phyloP scores from a whole-genome alignment of 1,140 invertebrate genomes.

The Nephila pilipes region DNA sequence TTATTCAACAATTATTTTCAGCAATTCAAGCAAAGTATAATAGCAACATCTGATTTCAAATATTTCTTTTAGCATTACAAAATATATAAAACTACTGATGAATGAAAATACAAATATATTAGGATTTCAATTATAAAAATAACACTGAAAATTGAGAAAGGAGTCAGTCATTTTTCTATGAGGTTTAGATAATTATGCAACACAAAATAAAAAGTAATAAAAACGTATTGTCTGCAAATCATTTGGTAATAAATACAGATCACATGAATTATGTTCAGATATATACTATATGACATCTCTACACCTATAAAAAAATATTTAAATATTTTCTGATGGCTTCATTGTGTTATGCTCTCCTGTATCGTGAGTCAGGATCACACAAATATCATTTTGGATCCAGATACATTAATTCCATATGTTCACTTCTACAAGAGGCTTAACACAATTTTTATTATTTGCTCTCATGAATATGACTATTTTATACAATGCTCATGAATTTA shows the following conservation, averaged over 20 bases:
- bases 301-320: not conserved
- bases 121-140: not conserved
- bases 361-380: not conserved
- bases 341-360: not conserved
- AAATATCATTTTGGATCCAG: not conserved
- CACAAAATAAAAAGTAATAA: not conserved
- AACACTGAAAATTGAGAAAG: not conserved
- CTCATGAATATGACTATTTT: conserved; percentile 47
- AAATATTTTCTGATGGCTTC: not conserved
- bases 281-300: not conserved
- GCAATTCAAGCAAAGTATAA: not conserved
- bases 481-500: conserved; percentile 48
- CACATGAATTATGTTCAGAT: not conserved
- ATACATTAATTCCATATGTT: not conserved
- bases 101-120: not conserved
- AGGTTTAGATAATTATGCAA: not conserved
- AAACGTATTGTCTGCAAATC: too few species aligned
- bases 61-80: not conserved
- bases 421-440: not conserved
- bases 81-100: conserved; percentile 18
- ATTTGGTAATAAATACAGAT: not conserved
- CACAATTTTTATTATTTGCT: too few species aligned
- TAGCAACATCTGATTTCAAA: not conserved
- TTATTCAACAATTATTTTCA: not conserved
- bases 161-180: not conserved